These are phyloP conservation scores for Odocoileus hemionus DNA, from an alignment of 2,113 vertebrate species.

Conservation along the genomic window DNA sequence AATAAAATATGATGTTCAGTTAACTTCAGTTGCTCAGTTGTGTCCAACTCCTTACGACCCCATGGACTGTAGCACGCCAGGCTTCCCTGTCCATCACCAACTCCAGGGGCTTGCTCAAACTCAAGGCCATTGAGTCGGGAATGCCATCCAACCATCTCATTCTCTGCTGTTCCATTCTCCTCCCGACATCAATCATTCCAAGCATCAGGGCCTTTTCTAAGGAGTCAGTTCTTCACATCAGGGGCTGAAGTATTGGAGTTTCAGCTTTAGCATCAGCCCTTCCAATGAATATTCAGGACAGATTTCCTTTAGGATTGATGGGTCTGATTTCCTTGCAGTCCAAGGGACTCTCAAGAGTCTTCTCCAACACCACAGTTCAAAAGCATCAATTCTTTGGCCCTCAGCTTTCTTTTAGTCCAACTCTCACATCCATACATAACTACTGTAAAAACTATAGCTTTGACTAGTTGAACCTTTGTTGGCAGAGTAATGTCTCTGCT, in stretches of 20 bases:
- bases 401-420: background rate
- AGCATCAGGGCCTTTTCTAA: background rate
- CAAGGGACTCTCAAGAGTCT: background rate
- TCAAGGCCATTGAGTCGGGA: background rate
- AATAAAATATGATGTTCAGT: background rate
- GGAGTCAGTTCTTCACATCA: background rate
- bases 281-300: background rate
- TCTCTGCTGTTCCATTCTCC: background rate
- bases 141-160: background rate
- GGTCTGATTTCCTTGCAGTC: background rate
- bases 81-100: background rate
- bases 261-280: background rate
- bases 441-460: background rate
- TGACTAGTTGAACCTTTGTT: background rate
- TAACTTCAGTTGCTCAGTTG: background rate
- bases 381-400: background rate
- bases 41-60: background rate
- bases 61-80: background rate
- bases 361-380: background rate
- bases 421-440: background rate
- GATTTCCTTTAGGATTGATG: background rate
- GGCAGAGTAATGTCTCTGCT: background rate
- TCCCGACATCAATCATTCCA: background rate
- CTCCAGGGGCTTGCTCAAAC: background rate
- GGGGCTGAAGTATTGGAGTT: background rate